phyloP scores from a whole-genome alignment of 2,888 invertebrate species.

The Mythimna ferrago region DNA sequence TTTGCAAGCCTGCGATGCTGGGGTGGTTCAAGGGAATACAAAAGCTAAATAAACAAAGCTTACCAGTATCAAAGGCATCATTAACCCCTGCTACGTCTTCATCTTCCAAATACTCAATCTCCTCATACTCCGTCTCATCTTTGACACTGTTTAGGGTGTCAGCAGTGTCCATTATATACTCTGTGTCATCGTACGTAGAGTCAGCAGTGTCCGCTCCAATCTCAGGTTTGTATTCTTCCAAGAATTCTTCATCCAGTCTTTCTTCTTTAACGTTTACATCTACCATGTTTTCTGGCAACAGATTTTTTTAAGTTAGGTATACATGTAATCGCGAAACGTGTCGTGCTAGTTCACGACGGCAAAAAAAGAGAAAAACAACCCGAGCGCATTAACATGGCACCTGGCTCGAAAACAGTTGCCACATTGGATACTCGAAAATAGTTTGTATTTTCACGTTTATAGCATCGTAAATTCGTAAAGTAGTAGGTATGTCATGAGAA shows the following conservation, averaged over 20 bases:
- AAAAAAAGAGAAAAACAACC: no score
- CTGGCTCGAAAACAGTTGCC: no score
- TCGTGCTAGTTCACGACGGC: no score
- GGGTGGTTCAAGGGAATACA: no score
- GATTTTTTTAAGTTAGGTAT: neutral
- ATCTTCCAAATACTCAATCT: slow-evolving; percentile 72
- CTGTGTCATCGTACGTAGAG: slow-evolving; percentile 2
- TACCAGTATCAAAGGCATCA: slow-evolving; percentile 37
- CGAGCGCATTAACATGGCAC: no score
- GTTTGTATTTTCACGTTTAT: no score
- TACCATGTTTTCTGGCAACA: slow-evolving; percentile 13
- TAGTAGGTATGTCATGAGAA: no score
- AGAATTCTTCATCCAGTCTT: neutral
- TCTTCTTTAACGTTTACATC: slow-evolving; percentile 18
- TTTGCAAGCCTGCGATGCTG: no score
- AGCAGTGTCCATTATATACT: slow-evolving; percentile 8
- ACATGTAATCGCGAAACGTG: no score
- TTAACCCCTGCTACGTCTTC: slow-evolving; percentile 37
- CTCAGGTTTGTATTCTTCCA: neutral
- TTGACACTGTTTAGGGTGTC: slow-evolving; percentile 13
- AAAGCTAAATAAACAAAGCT: slow-evolving; percentile 6
- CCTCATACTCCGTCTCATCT: slow-evolving; percentile 58
- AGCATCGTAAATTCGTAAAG: no score
- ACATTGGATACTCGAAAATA: no score
- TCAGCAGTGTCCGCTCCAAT: slow-evolving; percentile 9